A percentile compares a stretch with the other conserved stretches of the same genome.
Evolutionary conservation across 1,140 invertebrate genomes (phyloP).

Genomic region (Apis florea): DNA sequence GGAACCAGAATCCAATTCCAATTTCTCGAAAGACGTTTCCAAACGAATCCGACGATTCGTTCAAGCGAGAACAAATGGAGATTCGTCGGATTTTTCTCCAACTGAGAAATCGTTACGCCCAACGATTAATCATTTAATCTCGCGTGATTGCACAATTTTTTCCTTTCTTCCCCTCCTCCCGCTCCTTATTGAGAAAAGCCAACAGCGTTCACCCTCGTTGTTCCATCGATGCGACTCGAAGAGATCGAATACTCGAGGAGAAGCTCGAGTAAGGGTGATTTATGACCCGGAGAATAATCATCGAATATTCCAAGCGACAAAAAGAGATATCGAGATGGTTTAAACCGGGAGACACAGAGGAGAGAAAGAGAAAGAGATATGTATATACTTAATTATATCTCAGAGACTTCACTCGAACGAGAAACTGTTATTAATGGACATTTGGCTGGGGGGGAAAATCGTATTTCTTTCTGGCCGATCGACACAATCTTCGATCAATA

Average conservation of each 20-base stretch:
- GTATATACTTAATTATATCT: conserved; percentile 22
- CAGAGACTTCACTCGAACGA: neutral
- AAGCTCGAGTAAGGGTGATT: neutral
- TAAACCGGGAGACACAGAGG: neutral
- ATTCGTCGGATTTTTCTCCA: conserved; percentile 9
- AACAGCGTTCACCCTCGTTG: no score
- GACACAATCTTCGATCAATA: neutral
- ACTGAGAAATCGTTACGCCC: neutral
- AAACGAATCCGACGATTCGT: neutral
- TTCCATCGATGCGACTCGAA: no score
- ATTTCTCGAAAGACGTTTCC: neutral
- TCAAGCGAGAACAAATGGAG: neutral
- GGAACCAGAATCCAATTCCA: neutral
- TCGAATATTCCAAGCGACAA: neutral
- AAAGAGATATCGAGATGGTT: neutral
- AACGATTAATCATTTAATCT: conserved; percentile 16
- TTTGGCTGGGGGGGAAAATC: no score
- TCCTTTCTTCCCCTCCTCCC: neutral
- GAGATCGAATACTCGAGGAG: conserved; percentile 1
- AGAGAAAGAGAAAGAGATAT: neutral
- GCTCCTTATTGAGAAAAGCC: no score
- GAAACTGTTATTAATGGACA: conserved; percentile 30
- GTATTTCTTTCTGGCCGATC: conserved; percentile 1
- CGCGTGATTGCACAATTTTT: neutral
- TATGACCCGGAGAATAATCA: neutral